Conservation (phyloP, 2,888 invertebrate genomes). For the Chirona hameri region DNA sequence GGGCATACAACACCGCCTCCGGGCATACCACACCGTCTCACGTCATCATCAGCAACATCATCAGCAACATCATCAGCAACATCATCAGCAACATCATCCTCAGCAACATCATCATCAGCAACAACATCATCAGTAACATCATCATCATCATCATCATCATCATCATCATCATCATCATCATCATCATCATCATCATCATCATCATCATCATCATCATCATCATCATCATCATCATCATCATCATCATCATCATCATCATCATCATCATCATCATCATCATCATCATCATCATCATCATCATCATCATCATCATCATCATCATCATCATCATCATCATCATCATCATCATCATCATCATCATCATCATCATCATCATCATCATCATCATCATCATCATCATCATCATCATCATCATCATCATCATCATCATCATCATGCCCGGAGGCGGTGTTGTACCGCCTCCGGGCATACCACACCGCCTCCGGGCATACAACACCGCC, state of each 20-base stretch:
- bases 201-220: constrained; percentile 22
- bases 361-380: constrained; percentile 22
- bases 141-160: too few relatives aligned
- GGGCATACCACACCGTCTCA: too few relatives aligned
- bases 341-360: constrained; percentile 22
- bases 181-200: constrained; percentile 22
- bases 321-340: constrained; percentile 22
- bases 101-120: too few relatives aligned
- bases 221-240: constrained; percentile 22
- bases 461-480: too few relatives aligned
- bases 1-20: too few relatives aligned
- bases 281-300: constrained; percentile 22
- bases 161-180: constrained; percentile 22
- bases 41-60: too few relatives aligned
- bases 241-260: constrained; percentile 22
- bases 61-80: too few relatives aligned
- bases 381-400: constrained; percentile 22
- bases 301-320: constrained; percentile 22
- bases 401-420: constrained; percentile 22
- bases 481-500: too few relatives aligned
- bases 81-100: too few relatives aligned
- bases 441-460: too few relatives aligned
- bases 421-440: constrained; percentile 22
- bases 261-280: constrained; percentile 22
- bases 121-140: too few relatives aligned